Conservation (phyloP, 2,888 invertebrate species). For the Macropis europaea region DNA sequence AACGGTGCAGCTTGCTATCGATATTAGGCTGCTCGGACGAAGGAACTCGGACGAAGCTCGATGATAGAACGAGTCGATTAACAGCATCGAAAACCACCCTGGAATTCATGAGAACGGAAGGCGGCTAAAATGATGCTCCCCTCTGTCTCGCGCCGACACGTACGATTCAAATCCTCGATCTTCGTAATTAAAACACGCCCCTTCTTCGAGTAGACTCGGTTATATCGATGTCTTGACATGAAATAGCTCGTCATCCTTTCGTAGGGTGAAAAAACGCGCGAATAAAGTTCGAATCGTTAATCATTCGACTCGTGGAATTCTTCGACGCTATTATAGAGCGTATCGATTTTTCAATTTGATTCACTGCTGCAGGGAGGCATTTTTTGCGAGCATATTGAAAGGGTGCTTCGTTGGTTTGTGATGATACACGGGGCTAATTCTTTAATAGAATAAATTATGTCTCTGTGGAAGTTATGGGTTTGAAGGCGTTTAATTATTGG, state of each 20-base stretch:
- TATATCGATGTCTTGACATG: neutral
- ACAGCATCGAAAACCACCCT: constrained; percentile 24
- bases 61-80: constrained; percentile 55
- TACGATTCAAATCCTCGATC: constrained; percentile 59
- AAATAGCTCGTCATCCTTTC: neutral
- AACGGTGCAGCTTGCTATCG: neutral
- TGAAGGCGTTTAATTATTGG: no score
- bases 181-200: constrained; percentile 66
- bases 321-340: neutral
- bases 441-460: no score
- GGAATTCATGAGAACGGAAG: constrained; percentile 36
- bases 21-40: neutral
- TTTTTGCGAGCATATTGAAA: no score
- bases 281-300: neutral
- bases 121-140: constrained; percentile 33
- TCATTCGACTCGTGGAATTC: neutral
- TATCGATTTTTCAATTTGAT: neutral
- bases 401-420: no score
- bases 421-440: no score
- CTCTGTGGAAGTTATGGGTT: no score
- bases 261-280: neutral
- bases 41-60: constrained; percentile 10
- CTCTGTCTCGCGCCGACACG: constrained; percentile 16
- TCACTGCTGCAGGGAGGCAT: no score
- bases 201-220: constrained; percentile 1